A percentile compares a stretch with the other conserved stretches of the same genome.
Conservation (phyloP, 2,113 vertebrate genomes). For the Tupaia chinensis region DNA sequence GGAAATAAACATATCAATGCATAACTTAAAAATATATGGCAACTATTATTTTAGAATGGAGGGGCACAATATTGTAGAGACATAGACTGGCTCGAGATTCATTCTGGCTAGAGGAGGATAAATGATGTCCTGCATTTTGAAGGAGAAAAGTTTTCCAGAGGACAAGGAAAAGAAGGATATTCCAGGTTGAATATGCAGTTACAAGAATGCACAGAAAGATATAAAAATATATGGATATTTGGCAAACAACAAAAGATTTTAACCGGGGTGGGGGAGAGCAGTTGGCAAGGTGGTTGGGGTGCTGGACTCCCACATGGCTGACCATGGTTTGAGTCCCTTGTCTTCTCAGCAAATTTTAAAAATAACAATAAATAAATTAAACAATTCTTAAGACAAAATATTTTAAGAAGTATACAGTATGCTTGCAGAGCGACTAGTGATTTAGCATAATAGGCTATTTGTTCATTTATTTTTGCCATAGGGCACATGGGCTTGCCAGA, state of each 20-base stretch:
- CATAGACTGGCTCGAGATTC: neutral
- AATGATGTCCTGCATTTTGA: neutral
- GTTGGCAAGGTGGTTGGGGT: no score
- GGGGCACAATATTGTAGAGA: neutral
- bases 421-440: neutral
- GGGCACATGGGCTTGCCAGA: no score
- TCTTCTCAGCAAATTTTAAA: no score
- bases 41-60: neutral
- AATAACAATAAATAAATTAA: no score
- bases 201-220: no score
- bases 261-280: neutral
- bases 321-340: no score
- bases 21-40: neutral
- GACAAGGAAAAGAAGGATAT: neutral
- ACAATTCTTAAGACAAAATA: neutral
- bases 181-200: neutral
- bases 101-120: neutral
- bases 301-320: no score
- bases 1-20: neutral
- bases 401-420: neutral
- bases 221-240: neutral
- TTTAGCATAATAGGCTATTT: neutral
- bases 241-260: neutral
- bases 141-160: neutral
- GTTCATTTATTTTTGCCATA: no score